Conservation (phyloP, 2,888 invertebrate species). For the Ormyrus pomaceus region DNA sequence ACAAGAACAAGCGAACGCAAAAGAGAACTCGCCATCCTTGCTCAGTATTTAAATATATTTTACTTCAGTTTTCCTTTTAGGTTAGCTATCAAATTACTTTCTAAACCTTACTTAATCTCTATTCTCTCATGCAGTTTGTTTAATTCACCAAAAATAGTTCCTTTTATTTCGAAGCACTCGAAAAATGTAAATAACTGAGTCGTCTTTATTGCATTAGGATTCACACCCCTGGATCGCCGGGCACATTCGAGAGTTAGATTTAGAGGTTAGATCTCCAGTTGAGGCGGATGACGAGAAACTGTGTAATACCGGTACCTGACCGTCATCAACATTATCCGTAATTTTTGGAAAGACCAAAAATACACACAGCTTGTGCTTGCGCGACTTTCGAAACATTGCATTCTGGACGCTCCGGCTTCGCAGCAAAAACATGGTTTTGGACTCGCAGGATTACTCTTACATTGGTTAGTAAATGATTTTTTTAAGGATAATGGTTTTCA, state of each 20-base stretch:
- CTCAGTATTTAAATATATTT: background rate
- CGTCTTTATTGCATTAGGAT: no score
- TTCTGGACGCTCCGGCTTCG: background rate
- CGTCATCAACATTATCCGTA: no score
- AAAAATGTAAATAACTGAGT: no score
- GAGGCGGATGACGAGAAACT: no score
- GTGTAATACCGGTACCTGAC: no score
- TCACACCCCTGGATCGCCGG: no score
- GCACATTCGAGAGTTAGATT: no score
- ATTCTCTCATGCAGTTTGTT: no score
- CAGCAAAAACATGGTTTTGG: conserved; percentile 57
- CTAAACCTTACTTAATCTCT: no score
- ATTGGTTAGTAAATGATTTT: conserved; percentile 59
- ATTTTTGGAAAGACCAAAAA: conserved; percentile 2
- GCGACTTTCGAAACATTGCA: conserved; percentile 8
- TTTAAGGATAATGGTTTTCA: background rate
- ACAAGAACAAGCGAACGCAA: conserved; percentile 36
- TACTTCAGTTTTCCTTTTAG: background rate
- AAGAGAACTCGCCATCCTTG: conserved; percentile 42
- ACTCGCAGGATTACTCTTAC: conserved; percentile 55
- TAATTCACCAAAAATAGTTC: no score
- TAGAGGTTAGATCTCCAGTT: no score
- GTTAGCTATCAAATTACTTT: conserved; percentile 17
- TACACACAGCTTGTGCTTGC: conserved; percentile 13
- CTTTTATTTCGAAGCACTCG: no score